These are phyloP conservation scores for Vicugna pacos DNA, from an alignment of 2,113 vertebrate genomes.

Conservation along the genomic window DNA sequence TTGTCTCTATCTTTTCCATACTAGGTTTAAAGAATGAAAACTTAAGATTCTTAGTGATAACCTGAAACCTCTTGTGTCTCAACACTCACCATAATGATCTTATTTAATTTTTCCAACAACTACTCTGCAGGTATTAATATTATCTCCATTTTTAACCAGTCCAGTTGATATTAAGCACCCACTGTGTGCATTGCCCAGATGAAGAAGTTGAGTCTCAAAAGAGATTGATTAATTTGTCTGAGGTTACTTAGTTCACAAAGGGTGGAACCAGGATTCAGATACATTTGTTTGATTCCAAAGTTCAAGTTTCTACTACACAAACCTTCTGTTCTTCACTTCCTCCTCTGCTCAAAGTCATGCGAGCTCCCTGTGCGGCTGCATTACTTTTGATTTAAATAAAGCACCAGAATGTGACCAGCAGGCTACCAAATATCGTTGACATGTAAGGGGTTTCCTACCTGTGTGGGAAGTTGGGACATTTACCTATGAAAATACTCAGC, in stretches of 20 bases:
- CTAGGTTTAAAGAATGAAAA: not conserved
- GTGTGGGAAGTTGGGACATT: not conserved
- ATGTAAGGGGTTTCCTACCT: not conserved
- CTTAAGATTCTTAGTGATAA: not conserved
- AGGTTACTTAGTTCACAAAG: constrained; percentile 46
- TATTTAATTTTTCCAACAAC: not conserved
- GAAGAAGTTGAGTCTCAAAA: not conserved
- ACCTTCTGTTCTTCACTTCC: constrained; percentile 54
- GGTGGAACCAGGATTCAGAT: constrained; percentile 54
- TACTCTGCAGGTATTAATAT: not conserved
- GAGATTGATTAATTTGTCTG: constrained; percentile 43
- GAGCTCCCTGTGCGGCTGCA: not conserved
- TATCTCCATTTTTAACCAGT: not conserved
- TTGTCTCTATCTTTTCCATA: not conserved
- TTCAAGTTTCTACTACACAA: not conserved
- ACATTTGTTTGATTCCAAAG: constrained; percentile 74
- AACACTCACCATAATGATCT: not conserved
- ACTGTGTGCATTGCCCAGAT: not conserved
- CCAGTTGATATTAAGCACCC: not conserved
- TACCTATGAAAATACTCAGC: not conserved
- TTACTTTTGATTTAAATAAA: constrained; percentile 47
- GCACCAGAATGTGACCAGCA: not conserved
- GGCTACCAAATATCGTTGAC: not conserved
- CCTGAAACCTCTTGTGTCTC: not conserved
- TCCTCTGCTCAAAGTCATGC: not conserved